These are phyloP conservation scores for Chamaetylas fuelleborni DNA, from an alignment of 2,113 vertebrate species.

Conservation along the genomic window DNA sequence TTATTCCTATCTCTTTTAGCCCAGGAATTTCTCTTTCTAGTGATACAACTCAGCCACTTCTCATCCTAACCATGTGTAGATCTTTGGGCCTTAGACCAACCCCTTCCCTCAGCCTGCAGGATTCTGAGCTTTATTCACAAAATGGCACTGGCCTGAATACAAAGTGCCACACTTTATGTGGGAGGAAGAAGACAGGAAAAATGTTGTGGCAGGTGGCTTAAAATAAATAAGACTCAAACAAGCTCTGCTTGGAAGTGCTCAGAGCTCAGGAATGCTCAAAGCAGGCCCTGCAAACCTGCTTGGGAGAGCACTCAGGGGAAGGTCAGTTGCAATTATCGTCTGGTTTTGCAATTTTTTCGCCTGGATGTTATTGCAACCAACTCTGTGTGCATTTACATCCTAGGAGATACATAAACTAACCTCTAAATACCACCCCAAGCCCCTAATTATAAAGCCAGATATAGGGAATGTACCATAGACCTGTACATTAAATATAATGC, in stretches of 20 bases:
- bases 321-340: neutral
- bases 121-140: constrained; percentile 25
- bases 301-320: neutral
- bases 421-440: neutral
- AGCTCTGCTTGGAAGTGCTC: neutral
- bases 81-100: neutral
- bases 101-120: neutral
- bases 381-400: neutral
- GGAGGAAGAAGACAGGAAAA: constrained; percentile 52
- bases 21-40: neutral
- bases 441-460: constrained; percentile 49
- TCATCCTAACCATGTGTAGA: neutral
- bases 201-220: constrained; percentile 53
- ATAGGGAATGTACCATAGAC: neutral
- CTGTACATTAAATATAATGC: constrained; percentile 18
- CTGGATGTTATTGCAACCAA: neutral
- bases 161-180: constrained; percentile 35
- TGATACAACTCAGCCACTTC: neutral
- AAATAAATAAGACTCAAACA: constrained; percentile 56
- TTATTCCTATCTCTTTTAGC: neutral
- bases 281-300: constrained; percentile 7
- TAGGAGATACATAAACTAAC: constrained; percentile 43
- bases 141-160: constrained; percentile 38
- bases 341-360: neutral
- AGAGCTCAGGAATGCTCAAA: neutral